Evolutionary conservation across 2,797 vertebrate genomes (phyloP).

Genomic region (Trichosurus vulpecula): DNA sequence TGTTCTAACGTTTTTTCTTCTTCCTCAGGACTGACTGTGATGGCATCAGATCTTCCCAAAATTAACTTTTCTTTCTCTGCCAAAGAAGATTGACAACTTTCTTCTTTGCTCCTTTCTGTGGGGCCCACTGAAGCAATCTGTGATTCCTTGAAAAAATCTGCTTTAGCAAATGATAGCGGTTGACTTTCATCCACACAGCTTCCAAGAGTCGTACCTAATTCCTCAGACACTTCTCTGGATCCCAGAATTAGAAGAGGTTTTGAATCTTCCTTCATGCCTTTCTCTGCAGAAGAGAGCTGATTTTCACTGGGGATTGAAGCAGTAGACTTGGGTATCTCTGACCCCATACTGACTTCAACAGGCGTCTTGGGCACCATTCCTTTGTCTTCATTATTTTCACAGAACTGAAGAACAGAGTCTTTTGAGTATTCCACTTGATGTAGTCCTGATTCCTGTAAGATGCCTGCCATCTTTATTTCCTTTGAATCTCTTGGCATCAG

Average conservation of each 20-base stretch:
- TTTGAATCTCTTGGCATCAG: constrained; percentile 45
- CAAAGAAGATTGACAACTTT: not conserved
- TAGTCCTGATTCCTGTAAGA: not conserved
- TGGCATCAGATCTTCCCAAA: constrained; percentile 28
- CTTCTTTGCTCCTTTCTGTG: not conserved
- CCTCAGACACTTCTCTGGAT: not conserved
- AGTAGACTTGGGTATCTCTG: not conserved
- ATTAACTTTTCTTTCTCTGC: not conserved
- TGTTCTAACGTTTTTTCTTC: constrained; percentile 54
- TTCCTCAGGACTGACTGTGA: constrained; percentile 30
- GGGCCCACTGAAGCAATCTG: not conserved
- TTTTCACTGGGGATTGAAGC: not conserved
- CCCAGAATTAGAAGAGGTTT: not conserved
- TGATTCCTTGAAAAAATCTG: not conserved
- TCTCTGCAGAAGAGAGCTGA: not conserved
- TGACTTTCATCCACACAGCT: not conserved
- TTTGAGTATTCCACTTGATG: constrained; percentile 37
- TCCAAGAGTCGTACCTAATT: not conserved
- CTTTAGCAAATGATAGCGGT: not conserved
- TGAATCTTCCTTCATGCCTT: not conserved
- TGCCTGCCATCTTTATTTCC: constrained; percentile 18
- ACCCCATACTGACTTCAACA: not conserved
- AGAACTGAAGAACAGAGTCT: not conserved
- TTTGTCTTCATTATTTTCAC: constrained; percentile 49
- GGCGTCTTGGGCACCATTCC: not conserved